A percentile compares a stretch with the other conserved stretches of the same genome.
These are phyloP conservation scores for Napeogenes inachia DNA, from an alignment of 2,888 invertebrate species.

Conservation along the genomic window DNA sequence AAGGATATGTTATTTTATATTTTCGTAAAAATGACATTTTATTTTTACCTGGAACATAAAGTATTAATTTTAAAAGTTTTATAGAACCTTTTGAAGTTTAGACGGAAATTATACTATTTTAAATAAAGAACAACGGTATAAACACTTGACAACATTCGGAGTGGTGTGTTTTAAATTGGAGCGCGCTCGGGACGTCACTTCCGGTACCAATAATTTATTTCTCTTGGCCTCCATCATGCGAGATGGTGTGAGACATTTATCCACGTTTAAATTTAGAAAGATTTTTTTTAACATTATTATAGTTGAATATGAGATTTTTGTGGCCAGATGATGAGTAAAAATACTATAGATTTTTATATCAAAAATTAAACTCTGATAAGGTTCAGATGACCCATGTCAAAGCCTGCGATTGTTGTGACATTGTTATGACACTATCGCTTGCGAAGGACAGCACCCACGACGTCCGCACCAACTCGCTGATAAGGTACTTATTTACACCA, in stretches of 20 bases:
- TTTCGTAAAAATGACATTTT: slow-evolving; percentile 50
- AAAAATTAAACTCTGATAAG: slow-evolving; percentile 16
- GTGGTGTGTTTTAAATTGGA: slow-evolving; percentile 68
- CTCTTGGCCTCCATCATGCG: slow-evolving; percentile 68
- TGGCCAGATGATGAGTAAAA: slow-evolving; percentile 9
- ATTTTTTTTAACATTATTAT: slow-evolving; percentile 64
- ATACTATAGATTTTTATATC: not conserved
- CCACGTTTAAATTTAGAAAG: slow-evolving; percentile 66
- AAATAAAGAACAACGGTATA: slow-evolving; percentile 32
- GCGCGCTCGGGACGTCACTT: slow-evolving; percentile 71
- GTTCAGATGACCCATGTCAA: slow-evolving; percentile 38
- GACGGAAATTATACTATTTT: slow-evolving; percentile 24
- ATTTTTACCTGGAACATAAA: slow-evolving; percentile 37
- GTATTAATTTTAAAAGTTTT: slow-evolving; percentile 40
- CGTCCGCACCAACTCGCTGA: slow-evolving; percentile 52
- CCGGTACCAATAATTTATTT: slow-evolving; percentile 75
- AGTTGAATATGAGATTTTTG: slow-evolving; percentile 44
- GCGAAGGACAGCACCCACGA: slow-evolving; percentile 71
- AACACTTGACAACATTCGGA: slow-evolving; percentile 40
- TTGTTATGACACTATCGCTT: slow-evolving; percentile 54
- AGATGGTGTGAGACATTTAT: slow-evolving; percentile 63
- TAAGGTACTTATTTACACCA: slow-evolving; percentile 46
- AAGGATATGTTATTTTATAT: slow-evolving; percentile 44
- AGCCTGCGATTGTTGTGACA: slow-evolving; percentile 33
- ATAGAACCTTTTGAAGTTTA: slow-evolving; percentile 25